Evolutionary conservation across 2,797 vertebrate species (phyloP).

Genomic region (Brotogeris chrysoptera): DNA sequence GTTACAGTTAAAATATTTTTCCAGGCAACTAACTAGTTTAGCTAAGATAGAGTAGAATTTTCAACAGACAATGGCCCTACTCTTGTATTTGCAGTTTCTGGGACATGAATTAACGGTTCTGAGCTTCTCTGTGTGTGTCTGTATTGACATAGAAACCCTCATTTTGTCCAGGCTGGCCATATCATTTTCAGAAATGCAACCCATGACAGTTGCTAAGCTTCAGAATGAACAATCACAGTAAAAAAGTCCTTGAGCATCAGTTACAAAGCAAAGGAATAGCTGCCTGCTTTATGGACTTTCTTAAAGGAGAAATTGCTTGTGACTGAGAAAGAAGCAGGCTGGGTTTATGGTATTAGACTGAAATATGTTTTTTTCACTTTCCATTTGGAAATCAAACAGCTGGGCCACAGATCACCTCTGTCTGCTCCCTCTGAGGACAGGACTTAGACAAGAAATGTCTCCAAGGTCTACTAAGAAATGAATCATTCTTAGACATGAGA

Average conservation of each 20-base stretch:
- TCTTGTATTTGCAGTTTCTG: not conserved
- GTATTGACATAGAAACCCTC: not conserved
- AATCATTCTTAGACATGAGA: accelerated
- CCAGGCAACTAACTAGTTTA: not conserved
- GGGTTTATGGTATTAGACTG: not conserved
- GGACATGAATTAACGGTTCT: not conserved
- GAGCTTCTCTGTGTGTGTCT: not conserved
- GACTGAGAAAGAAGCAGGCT: not conserved
- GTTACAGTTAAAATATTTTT: not conserved
- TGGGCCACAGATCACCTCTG: not conserved
- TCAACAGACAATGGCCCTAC: not conserved
- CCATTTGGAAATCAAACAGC: not conserved
- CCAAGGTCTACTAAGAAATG: not conserved
- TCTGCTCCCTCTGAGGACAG: not conserved
- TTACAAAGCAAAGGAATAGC: not conserved
- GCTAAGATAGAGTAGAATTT: not conserved
- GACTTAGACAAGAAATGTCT: not conserved
- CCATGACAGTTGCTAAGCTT: not conserved
- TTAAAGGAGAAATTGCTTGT: not conserved
- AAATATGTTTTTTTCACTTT: not conserved
- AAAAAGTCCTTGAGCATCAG: not conserved
- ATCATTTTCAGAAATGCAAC: not conserved
- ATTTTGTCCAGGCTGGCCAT: not conserved
- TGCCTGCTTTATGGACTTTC: not conserved
- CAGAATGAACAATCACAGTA: not conserved